Evolutionary conservation across 2,113 vertebrate species (phyloP).

Genomic region (Sorex fumeus): DNA sequence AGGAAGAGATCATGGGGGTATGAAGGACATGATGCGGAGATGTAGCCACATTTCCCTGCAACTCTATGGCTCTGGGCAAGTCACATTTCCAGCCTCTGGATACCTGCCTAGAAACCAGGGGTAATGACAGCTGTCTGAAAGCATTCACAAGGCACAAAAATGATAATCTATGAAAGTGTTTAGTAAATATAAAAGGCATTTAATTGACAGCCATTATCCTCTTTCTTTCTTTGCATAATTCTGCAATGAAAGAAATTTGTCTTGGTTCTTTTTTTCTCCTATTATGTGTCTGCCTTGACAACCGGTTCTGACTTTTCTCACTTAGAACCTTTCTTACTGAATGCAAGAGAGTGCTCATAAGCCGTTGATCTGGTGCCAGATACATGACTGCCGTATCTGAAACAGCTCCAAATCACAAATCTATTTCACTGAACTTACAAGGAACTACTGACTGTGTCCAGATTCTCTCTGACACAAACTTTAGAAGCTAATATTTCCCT

Average conservation of each 20-base stretch:
- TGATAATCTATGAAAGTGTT: neutral
- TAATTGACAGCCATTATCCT: neutral
- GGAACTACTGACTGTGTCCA: slow-evolving; percentile 11
- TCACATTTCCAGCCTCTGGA: neutral
- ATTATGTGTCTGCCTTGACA: neutral
- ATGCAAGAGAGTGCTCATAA: neutral
- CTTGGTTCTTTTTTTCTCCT: neutral
- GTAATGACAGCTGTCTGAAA: neutral
- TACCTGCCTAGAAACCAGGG: neutral
- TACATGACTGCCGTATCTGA: neutral
- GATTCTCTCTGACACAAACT: neutral
- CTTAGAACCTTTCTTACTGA: neutral
- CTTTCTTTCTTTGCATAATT: neutral
- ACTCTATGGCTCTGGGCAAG: neutral
- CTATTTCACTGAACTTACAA: neutral
- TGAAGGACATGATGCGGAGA: neutral
- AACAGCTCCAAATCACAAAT: neutral
- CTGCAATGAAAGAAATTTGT: no score
- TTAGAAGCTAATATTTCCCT: neutral
- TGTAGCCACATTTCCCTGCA: neutral
- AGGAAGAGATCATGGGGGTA: neutral
- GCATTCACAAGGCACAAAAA: neutral
- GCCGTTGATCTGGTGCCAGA: neutral
- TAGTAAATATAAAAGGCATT: neutral
- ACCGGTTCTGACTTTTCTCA: slow-evolving; percentile 9